Evolutionary conservation across 2,797 vertebrate genomes (phyloP), one percentile per base, ranked within the genome.

Genomic region (Masticophis lateralis): DNA sequence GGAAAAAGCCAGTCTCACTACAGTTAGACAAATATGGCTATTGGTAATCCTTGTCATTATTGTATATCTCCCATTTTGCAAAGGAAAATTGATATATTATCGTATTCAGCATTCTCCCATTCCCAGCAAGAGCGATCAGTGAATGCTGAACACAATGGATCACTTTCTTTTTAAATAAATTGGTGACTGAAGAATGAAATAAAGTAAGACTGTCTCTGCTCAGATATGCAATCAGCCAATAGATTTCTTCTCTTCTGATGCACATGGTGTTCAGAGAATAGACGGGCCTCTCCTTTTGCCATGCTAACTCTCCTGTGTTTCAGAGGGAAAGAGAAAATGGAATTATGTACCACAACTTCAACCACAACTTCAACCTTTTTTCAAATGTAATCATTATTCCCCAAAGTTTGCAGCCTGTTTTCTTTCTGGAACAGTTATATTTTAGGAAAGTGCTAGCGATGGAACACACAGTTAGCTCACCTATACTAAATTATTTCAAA

Each of bases 391-490:
- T 43, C 16, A 93, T 69, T 56, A 43, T 89, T 91, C 57, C 90
- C 57, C 20, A 69, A 43, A 51, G 16, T n/a, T 66, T 90, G 92
- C 59, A 90, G 92, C 88, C 59, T 47, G 60, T 56, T 79, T 59
- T 27, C 18, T 57, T 60, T 69, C 3, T 56, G 91, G 27, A 22
- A 57, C 7, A 87, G 6, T 57, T 92, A 37, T 43, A 9, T 88
- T 91, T 91, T 86, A 16, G 86, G n/a, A 91, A 93, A 13, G 90
- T 94, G 57, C 90, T 92, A 94, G 93, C 74, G 91, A 89, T 63
- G 32, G 87, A 25, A 87, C 1, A 0, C 90, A 0, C 53, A 86
- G 90, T 89, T 91, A 93, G 89, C 90, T 59, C 90, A 92, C 91
- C 69, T 79, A n/a, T 56, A 92, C 56, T 37, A 10, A 94, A 93